Conservation (phyloP, 1,140 invertebrate genomes). For the Megalonaias nervosa region DNA sequence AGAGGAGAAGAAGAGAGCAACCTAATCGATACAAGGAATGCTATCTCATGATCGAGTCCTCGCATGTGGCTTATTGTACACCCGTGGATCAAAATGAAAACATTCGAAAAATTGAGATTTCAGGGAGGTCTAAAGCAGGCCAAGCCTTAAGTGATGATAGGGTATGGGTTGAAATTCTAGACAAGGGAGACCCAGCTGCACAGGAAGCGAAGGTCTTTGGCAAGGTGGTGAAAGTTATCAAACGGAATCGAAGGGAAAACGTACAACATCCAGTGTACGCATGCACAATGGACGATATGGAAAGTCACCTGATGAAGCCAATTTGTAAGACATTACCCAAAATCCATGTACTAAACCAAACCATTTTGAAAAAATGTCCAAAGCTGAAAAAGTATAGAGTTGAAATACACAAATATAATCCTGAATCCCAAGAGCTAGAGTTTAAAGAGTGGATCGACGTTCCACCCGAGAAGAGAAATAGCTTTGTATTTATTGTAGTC, state of each 20-base stretch:
- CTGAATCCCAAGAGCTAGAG: background rate
- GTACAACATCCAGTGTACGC: slow-evolving; percentile 45
- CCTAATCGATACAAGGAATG: slow-evolving; percentile 47
- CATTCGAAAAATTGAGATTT: slow-evolving; percentile 49
- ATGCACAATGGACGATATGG: slow-evolving; percentile 52
- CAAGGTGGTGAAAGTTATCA: slow-evolving; percentile 50
- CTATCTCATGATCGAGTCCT: slow-evolving; percentile 44
- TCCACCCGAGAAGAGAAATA: slow-evolving; percentile 10
- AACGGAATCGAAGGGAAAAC: slow-evolving; percentile 35
- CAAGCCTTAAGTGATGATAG: slow-evolving; percentile 58
- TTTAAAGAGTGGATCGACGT: slow-evolving; percentile 10
- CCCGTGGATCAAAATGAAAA: slow-evolving; percentile 27
- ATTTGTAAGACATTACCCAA: slow-evolving; percentile 62
- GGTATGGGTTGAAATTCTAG: slow-evolving; percentile 59
- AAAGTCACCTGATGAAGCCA: slow-evolving; percentile 56
- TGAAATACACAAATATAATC: slow-evolving; percentile 28
- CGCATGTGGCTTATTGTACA: slow-evolving; percentile 44
- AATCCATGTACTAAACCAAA: slow-evolving; percentile 47
- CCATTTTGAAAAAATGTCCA: slow-evolving; percentile 14
- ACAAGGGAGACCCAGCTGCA: slow-evolving; percentile 5
- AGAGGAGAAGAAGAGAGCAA: slow-evolving; percentile 7
- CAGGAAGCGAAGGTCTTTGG: slow-evolving; percentile 38
- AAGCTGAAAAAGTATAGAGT: slow-evolving; percentile 24
- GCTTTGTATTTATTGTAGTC: slow-evolving; percentile 19
- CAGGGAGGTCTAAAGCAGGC: slow-evolving; percentile 58